Conservation (phyloP, 2,888 invertebrate species). For the Bimastos eiseni region DNA sequence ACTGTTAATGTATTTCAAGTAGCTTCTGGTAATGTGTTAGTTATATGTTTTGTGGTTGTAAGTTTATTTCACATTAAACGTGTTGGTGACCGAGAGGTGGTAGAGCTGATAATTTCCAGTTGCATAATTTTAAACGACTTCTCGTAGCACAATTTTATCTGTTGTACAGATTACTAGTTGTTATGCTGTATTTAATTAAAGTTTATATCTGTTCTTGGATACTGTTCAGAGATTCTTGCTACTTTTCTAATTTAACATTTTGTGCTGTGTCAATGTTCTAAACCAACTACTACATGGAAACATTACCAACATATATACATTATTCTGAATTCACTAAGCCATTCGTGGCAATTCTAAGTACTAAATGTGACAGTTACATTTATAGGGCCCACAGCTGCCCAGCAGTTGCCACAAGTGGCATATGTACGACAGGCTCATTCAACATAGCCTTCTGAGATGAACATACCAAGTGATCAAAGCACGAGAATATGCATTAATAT, state of each 20-base stretch:
- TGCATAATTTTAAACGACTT: neutral
- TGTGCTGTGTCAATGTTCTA: neutral
- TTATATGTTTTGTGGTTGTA: neutral
- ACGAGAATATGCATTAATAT: neutral
- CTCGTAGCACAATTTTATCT: neutral
- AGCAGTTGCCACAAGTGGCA: too few relatives aligned
- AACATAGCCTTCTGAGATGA: neutral
- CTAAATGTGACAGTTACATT: neutral
- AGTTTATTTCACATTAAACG: neutral
- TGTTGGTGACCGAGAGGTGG: neutral
- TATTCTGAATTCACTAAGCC: neutral
- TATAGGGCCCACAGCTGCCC: neutral
- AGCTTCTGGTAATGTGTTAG: neutral
- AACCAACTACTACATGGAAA: neutral
- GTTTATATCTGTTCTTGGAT: neutral
- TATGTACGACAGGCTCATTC: neutral
- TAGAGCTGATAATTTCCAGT: neutral
- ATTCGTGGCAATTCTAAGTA: neutral
- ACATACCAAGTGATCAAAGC: neutral
- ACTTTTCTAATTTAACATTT: neutral
- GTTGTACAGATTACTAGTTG: too few relatives aligned
- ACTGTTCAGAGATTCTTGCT: neutral
- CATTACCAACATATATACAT: neutral
- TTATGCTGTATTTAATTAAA: neutral
- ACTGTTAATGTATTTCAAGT: neutral